Percentiles rank a stretch among this genome's conserved stretches.
Conservation (phyloP, 2,797 vertebrate species). For the Acrocephalus scirpaceus region DNA sequence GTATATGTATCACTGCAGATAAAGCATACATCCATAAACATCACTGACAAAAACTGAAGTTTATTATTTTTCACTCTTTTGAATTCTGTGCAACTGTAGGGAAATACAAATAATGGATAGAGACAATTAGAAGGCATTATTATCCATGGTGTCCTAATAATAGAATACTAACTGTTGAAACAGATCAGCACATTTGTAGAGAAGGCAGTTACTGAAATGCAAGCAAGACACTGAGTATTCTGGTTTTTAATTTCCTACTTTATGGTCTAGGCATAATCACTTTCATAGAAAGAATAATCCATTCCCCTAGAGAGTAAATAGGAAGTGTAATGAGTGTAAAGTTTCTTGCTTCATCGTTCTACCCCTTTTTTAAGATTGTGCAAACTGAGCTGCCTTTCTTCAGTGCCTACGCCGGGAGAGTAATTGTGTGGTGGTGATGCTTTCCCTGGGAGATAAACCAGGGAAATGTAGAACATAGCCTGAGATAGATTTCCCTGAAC, state of each 20-base stretch:
- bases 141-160: background rate
- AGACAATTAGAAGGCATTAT: background rate
- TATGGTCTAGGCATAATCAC: background rate
- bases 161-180: background rate
- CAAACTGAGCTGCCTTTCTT: background rate
- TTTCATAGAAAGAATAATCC: background rate
- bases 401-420: background rate
- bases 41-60: background rate
- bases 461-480: background rate
- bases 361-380: background rate
- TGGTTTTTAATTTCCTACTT: background rate
- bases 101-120: background rate
- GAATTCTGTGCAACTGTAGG: background rate
- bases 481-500: constrained; percentile 5
- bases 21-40: background rate
- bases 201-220: background rate
- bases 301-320: background rate
- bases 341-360: background rate
- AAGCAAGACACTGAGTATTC: background rate
- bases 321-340: background rate
- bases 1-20: background rate
- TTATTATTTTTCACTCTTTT: background rate
- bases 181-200: background rate
- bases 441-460: background rate
- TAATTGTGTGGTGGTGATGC: background rate